Percentiles rank a stretch among this genome's conserved stretches.
Evolutionary conservation across 2,888 invertebrate genomes (phyloP).

Genomic region (Synergus gifuensis): DNA sequence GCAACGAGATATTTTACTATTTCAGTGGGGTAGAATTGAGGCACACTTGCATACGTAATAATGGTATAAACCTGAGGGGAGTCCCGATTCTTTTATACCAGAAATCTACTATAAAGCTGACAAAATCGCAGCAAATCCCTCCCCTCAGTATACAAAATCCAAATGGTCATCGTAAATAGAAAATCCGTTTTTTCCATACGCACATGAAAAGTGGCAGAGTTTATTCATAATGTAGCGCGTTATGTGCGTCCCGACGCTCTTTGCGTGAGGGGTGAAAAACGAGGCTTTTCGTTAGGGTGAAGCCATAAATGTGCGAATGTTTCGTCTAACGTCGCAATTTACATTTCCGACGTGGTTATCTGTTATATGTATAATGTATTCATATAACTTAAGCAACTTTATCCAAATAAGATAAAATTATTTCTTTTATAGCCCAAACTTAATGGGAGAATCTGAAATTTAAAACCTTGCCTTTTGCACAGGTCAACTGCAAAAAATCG

Average conservation of each 20-base stretch:
- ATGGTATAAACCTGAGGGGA: slow-evolving; percentile 72
- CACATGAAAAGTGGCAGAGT: slow-evolving; percentile 64
- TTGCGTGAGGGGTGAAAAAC: slow-evolving; percentile 49
- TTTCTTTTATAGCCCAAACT: not conserved
- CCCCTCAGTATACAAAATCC: slow-evolving; percentile 65
- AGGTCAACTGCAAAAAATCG: slow-evolving; percentile 14
- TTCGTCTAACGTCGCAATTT: slow-evolving; percentile 47
- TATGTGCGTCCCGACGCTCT: slow-evolving; percentile 53
- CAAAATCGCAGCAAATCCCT: slow-evolving; percentile 65
- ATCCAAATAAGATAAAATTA: not conserved
- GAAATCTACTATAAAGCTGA: slow-evolving; percentile 72
- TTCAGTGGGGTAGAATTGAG: slow-evolving; percentile 61
- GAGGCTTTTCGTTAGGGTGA: slow-evolving; percentile 58
- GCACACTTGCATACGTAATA: slow-evolving; percentile 74
- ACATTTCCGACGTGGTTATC: slow-evolving; percentile 43
- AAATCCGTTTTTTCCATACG: slow-evolving; percentile 69
- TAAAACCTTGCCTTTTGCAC: not conserved
- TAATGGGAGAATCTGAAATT: slow-evolving; percentile 8
- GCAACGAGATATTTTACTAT: slow-evolving; percentile 59
- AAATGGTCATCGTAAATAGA: slow-evolving; percentile 76
- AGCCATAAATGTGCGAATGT: slow-evolving; percentile 40
- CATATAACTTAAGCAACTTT: slow-evolving; percentile 1
- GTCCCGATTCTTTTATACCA: slow-evolving; percentile 68
- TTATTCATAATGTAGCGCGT: slow-evolving; percentile 63
- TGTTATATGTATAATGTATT: slow-evolving; percentile 28